Conservation (phyloP, 2,888 invertebrate species). For the Latrodectus elegans region DNA sequence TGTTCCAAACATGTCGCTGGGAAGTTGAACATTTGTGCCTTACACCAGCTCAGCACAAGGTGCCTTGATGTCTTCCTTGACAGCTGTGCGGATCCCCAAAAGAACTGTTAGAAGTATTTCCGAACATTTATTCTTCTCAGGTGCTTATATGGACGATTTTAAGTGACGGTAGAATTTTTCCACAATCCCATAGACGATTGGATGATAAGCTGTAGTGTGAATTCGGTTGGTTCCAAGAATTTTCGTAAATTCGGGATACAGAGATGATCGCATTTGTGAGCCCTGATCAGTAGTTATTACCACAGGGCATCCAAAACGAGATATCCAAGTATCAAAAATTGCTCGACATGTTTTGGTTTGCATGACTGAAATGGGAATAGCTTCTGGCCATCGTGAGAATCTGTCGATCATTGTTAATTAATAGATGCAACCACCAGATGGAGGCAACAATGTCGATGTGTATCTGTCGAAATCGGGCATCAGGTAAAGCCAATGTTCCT, state of each 20-base stretch:
- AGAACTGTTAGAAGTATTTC: slow-evolving; percentile 6
- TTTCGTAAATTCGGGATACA: background rate
- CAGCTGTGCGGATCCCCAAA: background rate
- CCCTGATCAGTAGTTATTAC: background rate
- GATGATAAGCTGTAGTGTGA: too few relatives aligned
- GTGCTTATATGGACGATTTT: too few relatives aligned
- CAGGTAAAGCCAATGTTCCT: background rate
- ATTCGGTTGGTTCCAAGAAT: too few relatives aligned
- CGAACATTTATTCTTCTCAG: too few relatives aligned
- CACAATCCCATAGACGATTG: too few relatives aligned
- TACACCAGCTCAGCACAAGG: too few relatives aligned
- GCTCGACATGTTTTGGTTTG: slow-evolving; percentile 6
- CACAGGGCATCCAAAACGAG: background rate
- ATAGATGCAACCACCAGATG: background rate
- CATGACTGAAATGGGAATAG: background rate
- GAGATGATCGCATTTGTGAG: background rate
- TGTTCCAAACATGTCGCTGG: too few relatives aligned
- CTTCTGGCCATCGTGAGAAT: background rate
- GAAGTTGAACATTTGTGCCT: too few relatives aligned
- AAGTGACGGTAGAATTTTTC: background rate
- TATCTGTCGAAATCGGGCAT: background rate
- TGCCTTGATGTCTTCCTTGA: too few relatives aligned
- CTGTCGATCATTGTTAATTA: background rate
- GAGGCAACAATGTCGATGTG: slow-evolving; percentile 3
- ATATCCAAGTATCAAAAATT: slow-evolving; percentile 1